Conservation (phyloP, 2,888 invertebrate genomes). For the Dryobotodes eremita region DNA sequence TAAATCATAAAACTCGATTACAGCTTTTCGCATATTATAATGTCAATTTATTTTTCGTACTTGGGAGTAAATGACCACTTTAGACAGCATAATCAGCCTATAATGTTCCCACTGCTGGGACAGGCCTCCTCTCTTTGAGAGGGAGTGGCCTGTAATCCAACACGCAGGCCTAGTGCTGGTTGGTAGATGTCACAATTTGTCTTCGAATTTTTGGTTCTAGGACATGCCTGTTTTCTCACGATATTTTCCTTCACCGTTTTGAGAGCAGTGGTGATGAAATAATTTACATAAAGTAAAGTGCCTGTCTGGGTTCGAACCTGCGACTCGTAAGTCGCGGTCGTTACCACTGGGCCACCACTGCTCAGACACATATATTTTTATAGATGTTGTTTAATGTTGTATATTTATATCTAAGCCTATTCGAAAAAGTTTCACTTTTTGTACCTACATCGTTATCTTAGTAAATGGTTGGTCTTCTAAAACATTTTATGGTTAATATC, state of each 20-base stretch:
- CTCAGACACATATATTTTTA: background rate
- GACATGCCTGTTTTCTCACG: background rate
- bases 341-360: background rate
- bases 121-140: background rate
- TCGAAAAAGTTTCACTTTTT: background rate
- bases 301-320: background rate
- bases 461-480: background rate
- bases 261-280: background rate
- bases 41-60: background rate
- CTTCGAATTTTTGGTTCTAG: background rate
- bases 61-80: background rate
- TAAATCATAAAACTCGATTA: background rate
- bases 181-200: background rate
- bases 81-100: background rate
- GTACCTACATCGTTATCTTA: background rate
- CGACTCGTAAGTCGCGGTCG: background rate
- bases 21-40: background rate
- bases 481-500: background rate
- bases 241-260: background rate
- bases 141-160: background rate
- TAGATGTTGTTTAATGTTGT: slow-evolving; percentile 20
- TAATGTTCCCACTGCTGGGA: background rate
- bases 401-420: background rate
- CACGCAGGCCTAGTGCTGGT: background rate
- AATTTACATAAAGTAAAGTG: background rate